These are phyloP conservation scores for Hyalella azteca DNA, from an alignment of 2,888 invertebrate species.

Conservation along the genomic window DNA sequence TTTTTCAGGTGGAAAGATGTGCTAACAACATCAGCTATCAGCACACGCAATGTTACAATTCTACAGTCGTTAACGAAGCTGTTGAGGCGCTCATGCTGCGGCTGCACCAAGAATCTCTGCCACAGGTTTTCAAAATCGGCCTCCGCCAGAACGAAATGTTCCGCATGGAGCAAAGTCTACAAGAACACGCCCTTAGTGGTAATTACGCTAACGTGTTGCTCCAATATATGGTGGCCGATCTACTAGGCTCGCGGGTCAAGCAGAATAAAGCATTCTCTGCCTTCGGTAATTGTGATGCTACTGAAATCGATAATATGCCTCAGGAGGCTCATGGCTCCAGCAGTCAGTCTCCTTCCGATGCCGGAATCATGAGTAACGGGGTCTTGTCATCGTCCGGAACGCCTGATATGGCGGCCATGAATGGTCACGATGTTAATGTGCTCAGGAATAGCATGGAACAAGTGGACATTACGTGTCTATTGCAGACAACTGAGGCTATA, in stretches of 20 bases:
- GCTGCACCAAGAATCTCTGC: conserved; percentile 43
- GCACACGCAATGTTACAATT: conserved; percentile 46
- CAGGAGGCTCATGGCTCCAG: not conserved
- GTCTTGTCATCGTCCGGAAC: conserved; percentile 10
- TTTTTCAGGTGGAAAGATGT: conserved; percentile 50
- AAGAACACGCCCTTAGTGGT: conserved; percentile 54
- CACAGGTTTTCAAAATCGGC: conserved; percentile 43
- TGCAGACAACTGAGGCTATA: conserved; percentile 50
- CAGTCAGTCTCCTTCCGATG: not conserved
- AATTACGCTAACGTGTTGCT: conserved; percentile 56
- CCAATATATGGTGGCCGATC: conserved; percentile 55
- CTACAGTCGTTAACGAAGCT: conserved; percentile 49
- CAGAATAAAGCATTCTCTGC: conserved; percentile 13
- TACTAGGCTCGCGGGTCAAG: conserved; percentile 47
- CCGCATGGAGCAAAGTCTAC: conserved; percentile 46
- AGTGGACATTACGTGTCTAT: conserved; percentile 44
- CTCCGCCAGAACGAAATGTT: conserved; percentile 54
- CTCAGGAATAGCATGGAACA: conserved; percentile 31
- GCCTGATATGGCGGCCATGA: conserved; percentile 41
- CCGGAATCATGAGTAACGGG: conserved; percentile 14
- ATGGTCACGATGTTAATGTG: conserved; percentile 40
- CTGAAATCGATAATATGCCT: not conserved
- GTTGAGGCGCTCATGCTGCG: conserved; percentile 52
- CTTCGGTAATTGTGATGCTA: not conserved
- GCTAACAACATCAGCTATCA: conserved; percentile 43